Base-by-base conservation (phyloP, 1,140 invertebrate genomes). In the Araneus ventricosus region DNA sequence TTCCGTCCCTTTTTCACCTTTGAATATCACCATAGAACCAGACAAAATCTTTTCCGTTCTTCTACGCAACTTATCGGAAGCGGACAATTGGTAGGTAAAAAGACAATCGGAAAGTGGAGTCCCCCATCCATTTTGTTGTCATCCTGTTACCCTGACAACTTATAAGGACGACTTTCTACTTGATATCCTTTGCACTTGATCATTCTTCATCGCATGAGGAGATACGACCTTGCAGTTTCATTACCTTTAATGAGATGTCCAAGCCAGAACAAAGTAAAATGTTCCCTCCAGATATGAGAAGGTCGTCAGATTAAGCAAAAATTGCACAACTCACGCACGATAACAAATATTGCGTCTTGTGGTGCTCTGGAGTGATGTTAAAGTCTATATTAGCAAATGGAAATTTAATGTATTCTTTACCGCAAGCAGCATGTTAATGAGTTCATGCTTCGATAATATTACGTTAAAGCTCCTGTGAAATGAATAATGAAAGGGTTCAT, bases 111-210 rank as follows among this genome's bases (percentile, higher is more conserved):
- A 52, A 45, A 57, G 79, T 39, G n/a, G 41, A n/a, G 39, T 39
- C n/a, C 20, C 30, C 17, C 61, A 67, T 27, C 61, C 84, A 22
- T 87, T 30, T 70, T 93, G 91, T 93, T 93, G 91, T 93, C 91
- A 85, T 93, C 45, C 52, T 24, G 91, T 93, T 87, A 7, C 84
- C 91, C n/a, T 87, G 91, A 85, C 30, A 30, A 93, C 85, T 5
- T 20, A 24, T 37, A 20, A 59, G 91, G 91, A 93, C 91, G 85
- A 79, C 84, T 80, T 93, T 79, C 84, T 80, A 61, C 63, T 27
- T 63, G 24, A 59, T 39, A 45, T 59, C 45, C 30, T 39, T 39
- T 45, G 37, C 20, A 63, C 67, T 79, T 88, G 91, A 85, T 92
- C 85, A 87, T 84, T 79, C 41, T 79, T 61, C 45, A 88, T 27